Conservation (phyloP, 2,113 vertebrate species). For the sheep (Ovis aries) region DNA sequence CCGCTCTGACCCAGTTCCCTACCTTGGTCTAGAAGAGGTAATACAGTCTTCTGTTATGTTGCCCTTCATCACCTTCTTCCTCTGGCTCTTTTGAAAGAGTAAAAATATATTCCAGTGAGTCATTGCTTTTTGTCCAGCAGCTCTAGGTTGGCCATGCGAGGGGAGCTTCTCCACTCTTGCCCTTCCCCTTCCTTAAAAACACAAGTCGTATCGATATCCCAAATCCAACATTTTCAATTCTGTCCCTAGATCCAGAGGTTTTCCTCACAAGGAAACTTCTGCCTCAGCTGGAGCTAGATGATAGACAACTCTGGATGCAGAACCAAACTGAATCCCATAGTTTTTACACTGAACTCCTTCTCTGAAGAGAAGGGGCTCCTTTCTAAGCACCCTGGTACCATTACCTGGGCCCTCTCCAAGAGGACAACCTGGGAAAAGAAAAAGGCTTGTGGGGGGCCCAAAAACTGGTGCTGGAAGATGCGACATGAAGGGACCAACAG, state of each 20-base stretch:
- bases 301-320: neutral
- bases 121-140: neutral
- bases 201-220: neutral
- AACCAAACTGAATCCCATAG: neutral
- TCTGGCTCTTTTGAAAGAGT: constrained; percentile 5
- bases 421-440: neutral
- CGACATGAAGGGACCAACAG: neutral
- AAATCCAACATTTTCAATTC: neutral
- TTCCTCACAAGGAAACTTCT: neutral
- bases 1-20: neutral
- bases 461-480: neutral
- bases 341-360: neutral
- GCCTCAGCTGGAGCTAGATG: neutral
- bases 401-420: neutral
- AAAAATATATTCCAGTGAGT: neutral
- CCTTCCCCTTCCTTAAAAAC: neutral
- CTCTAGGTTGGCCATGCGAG: neutral
- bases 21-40: neutral
- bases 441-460: neutral
- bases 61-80: neutral
- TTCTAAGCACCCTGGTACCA: neutral
- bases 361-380: neutral
- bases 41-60: neutral
- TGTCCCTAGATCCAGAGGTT: neutral
- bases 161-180: neutral